A percentile compares a stretch with the other conserved stretches of the same genome.
These are phyloP conservation scores for Campoletis raptor DNA, from an alignment of 2,888 invertebrate species.

Conservation along the genomic window DNA sequence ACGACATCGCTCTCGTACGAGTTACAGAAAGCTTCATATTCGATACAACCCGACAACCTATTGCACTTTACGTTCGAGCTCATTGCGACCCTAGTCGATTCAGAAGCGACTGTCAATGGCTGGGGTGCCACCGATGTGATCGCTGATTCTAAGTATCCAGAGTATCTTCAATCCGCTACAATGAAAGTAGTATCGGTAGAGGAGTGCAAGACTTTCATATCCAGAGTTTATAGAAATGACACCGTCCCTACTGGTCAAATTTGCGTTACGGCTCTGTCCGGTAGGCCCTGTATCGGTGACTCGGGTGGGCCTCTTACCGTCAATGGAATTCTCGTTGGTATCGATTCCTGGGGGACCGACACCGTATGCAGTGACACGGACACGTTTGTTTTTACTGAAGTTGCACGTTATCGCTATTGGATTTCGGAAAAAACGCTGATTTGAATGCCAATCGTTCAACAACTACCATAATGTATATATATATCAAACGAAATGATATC, in stretches of 20 bases:
- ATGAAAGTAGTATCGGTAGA: background rate
- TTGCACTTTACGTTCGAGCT: background rate
- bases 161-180: background rate
- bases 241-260: background rate
- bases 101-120: background rate
- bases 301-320: conserved; percentile 79
- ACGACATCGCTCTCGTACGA: background rate
- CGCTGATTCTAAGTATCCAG: background rate
- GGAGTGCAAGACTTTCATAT: background rate
- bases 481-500: no score
- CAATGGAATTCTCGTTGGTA: conserved; percentile 74
- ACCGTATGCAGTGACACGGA: conserved; percentile 71
- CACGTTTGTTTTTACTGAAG: conserved; percentile 76
- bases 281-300: conserved; percentile 69
- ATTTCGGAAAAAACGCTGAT: background rate
- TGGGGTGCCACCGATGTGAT: background rate
- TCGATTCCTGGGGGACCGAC: conserved; percentile 76
- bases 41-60: background rate
- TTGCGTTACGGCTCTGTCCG: background rate
- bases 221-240: background rate
- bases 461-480: background rate
- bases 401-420: background rate
- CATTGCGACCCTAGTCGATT: background rate
- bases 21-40: background rate
- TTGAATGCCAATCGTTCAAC: background rate